phyloP scores from a whole-genome alignment of 2,797 vertebrate genomes.

The Sebastolobus altivelis region DNA sequence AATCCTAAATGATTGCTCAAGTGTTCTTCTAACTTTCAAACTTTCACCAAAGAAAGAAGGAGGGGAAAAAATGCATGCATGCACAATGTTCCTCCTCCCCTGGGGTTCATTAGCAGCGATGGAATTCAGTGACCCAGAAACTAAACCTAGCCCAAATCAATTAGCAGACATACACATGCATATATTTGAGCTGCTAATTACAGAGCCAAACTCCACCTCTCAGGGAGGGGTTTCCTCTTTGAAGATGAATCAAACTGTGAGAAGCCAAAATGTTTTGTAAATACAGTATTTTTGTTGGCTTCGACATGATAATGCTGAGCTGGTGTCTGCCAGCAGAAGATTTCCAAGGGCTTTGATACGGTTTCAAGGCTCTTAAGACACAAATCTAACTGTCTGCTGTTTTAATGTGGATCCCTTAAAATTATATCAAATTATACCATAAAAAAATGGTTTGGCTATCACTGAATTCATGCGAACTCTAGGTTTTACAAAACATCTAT shows the following conservation, averaged over 20 bases:
- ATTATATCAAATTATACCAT: not conserved
- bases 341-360: slow-evolving; percentile 10
- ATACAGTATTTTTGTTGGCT: slow-evolving; percentile 54
- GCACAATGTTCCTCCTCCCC: slow-evolving; percentile 72
- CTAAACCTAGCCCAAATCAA: slow-evolving; percentile 80
- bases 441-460: not conserved
- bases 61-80: slow-evolving; percentile 58
- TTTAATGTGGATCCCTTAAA: slow-evolving; percentile 9
- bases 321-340: slow-evolving; percentile 19
- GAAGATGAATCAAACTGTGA: slow-evolving; percentile 68
- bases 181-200: slow-evolving; percentile 79
- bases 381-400: slow-evolving; percentile 16
- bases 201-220: slow-evolving; percentile 75
- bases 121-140: slow-evolving; percentile 88
- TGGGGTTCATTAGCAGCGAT: slow-evolving; percentile 85
- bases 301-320: slow-evolving; percentile 21
- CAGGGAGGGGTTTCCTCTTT: slow-evolving; percentile 71
- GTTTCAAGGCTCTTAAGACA: slow-evolving; percentile 28
- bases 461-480: not conserved
- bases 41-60: slow-evolving; percentile 64
- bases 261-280: slow-evolving; percentile 64
- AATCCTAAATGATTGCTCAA: slow-evolving; percentile 62
- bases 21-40: slow-evolving; percentile 63
- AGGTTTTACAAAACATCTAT: not conserved
- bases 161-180: slow-evolving; percentile 79